Evolutionary conservation across 2,113 vertebrate genomes (phyloP), one percentile per base, ranked within the genome.

Genomic region (Zosterops hypoxanthus): DNA sequence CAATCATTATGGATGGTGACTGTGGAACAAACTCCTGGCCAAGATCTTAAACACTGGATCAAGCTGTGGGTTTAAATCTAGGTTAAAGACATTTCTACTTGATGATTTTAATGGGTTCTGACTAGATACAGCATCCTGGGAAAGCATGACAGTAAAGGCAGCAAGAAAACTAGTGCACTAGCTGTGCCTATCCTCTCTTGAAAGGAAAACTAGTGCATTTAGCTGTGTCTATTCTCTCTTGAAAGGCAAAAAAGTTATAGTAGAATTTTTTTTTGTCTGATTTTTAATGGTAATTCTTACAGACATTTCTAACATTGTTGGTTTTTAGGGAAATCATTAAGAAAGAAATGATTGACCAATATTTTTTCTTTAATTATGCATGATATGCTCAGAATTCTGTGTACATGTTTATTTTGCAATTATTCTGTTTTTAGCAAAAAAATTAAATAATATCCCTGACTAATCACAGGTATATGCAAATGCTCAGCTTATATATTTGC

Each of bases 21-120:
- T 93, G 83, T 96, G 73, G 94, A 97, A 75, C 65, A 82, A 84
- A 76, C 84, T 97, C 94, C 88, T 92, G 92, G 91, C 95, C 78
- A 36, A 82, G 63, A 93, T 80, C 81, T 91, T 83, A 93, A 96
- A 88, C 76, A 39, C 41, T 46, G 63, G 82, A 49, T 96, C 69
- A 78, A 49, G 57, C 89, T 71, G 46, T 90, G 72, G 88, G 93
- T 90, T 95, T 93, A 92, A 90, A 83, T 87, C 72, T 85, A 59
- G 18, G 64, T 77, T 97, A 95, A 95, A 97, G 80, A 61, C 69
- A 61, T 90, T 97, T 92, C 85, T 94, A 75, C 96, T 60, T 95
- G 55, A 23, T 81, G 49, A 65, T 84, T 96, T 95, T 96, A 90
- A 88, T 82, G 81, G 55, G 41, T 29, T 93, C 95, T 95, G 70